These are phyloP conservation scores for Seladonia tumulorum DNA, from an alignment of 2,888 invertebrate genomes.

Conservation along the genomic window DNA sequence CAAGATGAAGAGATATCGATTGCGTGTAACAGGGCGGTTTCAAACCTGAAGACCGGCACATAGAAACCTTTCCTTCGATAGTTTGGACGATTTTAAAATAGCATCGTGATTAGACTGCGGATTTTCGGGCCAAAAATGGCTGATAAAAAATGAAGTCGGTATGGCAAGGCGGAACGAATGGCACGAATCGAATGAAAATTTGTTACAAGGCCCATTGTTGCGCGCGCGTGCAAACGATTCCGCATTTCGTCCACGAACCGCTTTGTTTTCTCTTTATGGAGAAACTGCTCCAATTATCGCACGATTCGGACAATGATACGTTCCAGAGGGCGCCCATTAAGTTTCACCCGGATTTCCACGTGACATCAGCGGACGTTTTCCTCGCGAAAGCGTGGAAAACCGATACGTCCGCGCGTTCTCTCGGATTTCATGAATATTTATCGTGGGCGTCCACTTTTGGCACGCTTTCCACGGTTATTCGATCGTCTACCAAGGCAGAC, in stretches of 20 bases:
- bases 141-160: background rate
- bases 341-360: constrained; percentile 63
- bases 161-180: background rate
- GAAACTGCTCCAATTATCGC: constrained; percentile 28
- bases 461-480: constrained; percentile 42
- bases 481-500: background rate
- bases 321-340: constrained; percentile 50
- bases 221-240: background rate
- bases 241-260: background rate
- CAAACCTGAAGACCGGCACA: no score
- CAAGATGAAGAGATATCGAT: no score
- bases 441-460: background rate
- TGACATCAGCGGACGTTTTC: constrained; percentile 32
- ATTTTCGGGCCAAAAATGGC: no score
- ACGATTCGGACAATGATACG: background rate
- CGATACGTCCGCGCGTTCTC: constrained; percentile 1
- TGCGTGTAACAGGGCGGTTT: no score
- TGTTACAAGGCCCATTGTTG: background rate
- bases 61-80: no score
- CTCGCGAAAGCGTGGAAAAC: constrained; percentile 63
- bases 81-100: no score
- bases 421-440: constrained; percentile 19
- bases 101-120: no score
- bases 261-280: constrained; percentile 6
- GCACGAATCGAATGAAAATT: background rate